These are phyloP conservation scores for Hemibagrus wyckioides DNA, from an alignment of 2,113 vertebrate genomes.

Conservation along the genomic window DNA sequence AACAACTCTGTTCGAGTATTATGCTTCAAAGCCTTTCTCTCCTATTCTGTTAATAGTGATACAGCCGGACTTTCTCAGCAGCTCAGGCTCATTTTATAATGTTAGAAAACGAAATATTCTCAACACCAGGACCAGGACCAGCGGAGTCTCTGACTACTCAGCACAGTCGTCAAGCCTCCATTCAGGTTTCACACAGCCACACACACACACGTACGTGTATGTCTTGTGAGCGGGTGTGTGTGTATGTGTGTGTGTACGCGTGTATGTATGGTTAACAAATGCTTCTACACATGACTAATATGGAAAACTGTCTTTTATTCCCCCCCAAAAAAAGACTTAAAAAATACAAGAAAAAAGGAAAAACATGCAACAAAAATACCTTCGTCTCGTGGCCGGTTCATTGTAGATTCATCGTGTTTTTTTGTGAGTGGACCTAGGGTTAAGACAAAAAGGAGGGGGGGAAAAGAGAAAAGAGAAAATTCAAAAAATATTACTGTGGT, in stretches of 20 bases:
- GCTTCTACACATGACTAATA: constrained; percentile 3
- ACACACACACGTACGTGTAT: constrained; percentile 11
- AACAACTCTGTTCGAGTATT: constrained; percentile 34
- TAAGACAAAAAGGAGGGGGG: constrained; percentile 86
- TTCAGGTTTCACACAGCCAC: constrained; percentile 39
- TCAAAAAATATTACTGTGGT: constrained; percentile 85
- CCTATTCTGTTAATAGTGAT: constrained; percentile 40
- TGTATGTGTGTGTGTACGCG: neutral
- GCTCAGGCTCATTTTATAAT: constrained; percentile 15
- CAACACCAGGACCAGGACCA: neutral
- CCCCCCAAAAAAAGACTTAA: constrained; percentile 73
- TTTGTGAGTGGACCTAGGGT: constrained; percentile 97
- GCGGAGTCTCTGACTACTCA: constrained; percentile 5
- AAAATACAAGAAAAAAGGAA: constrained; percentile 81
- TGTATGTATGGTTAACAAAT: constrained; percentile 50
- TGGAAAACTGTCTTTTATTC: constrained; percentile 49
- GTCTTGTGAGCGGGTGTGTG: neutral
- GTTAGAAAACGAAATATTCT: neutral
- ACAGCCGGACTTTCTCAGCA: constrained; percentile 7
- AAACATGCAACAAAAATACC: constrained; percentile 88
- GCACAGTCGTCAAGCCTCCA: constrained; percentile 27
- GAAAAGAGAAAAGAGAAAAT: constrained; percentile 85
- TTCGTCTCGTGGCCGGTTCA: constrained; percentile 83
- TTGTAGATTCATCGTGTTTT: constrained; percentile 87
- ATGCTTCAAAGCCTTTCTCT: constrained; percentile 37